These are phyloP conservation scores for Nipponacmea schrenckii DNA, from an alignment of 2,888 invertebrate genomes.

Conservation along the genomic window DNA sequence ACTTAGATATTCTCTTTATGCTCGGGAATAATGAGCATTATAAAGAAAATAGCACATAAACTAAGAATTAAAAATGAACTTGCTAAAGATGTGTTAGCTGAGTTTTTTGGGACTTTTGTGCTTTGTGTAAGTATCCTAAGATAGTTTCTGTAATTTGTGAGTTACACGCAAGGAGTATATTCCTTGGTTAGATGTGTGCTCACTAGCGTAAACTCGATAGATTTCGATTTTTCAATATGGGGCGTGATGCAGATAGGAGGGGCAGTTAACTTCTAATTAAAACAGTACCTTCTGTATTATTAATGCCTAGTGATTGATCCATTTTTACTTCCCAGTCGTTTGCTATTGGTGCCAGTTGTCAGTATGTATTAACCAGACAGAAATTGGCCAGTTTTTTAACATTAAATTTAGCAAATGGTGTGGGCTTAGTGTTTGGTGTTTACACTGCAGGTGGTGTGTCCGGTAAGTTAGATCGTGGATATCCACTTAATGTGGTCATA, in stretches of 20 bases:
- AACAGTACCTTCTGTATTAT: no score
- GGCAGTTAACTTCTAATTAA: no score
- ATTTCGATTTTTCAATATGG: no score
- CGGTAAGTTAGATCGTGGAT: constrained; percentile 23
- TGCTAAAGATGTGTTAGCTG: constrained; percentile 31
- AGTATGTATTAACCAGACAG: constrained; percentile 30
- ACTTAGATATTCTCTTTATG: no score
- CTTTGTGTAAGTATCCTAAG: constrained; percentile 28
- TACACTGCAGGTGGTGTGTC: constrained; percentile 40
- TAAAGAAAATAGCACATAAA: neutral
- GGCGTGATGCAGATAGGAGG: no score
- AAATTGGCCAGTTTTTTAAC: constrained; percentile 35
- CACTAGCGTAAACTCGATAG: no score
- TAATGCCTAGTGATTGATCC: no score
- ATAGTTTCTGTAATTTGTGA: no score
- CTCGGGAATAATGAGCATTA: no score
- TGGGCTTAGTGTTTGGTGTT: constrained; percentile 38
- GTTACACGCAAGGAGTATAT: no score
- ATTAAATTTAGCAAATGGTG: constrained; percentile 38
- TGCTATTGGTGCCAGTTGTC: constrained; percentile 33
- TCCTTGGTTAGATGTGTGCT: no score
- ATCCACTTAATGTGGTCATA: neutral
- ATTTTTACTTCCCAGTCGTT: constrained; percentile 29
- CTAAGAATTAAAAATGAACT: constrained; percentile 22
- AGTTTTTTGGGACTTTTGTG: constrained; percentile 37